phyloP scores from a whole-genome alignment of 92 coral and sea anemone genomes.

The Zoanthus gigantus region DNA sequence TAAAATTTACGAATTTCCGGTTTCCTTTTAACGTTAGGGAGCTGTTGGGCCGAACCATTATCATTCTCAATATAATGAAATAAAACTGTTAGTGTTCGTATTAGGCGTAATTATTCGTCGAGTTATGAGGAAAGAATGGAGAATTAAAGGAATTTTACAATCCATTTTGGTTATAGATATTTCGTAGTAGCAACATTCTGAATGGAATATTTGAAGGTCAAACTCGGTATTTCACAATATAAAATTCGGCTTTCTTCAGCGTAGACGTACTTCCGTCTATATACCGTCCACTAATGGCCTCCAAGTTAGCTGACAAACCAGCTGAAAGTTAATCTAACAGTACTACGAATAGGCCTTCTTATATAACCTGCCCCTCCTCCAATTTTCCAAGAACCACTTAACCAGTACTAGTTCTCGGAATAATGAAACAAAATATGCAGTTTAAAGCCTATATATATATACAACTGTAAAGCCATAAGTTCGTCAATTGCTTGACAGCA shows the following conservation, averaged over 20 bases:
- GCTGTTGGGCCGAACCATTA: too few relatives aligned
- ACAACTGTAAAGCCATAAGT: background rate
- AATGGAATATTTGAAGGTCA: background rate
- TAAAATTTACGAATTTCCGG: too few relatives aligned
- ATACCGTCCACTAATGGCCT: background rate
- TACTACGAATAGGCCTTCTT: background rate
- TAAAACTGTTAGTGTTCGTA: too few relatives aligned
- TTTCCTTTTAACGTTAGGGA: too few relatives aligned
- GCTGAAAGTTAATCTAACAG: background rate
- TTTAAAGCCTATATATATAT: background rate
- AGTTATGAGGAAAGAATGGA: too few relatives aligned
- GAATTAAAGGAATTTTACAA: too few relatives aligned
- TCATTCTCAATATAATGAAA: too few relatives aligned
- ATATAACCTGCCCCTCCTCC: background rate
- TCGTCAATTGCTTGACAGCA: background rate
- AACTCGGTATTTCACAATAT: background rate
- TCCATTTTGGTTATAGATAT: too few relatives aligned
- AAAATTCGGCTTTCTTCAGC: background rate
- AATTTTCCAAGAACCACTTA: background rate
- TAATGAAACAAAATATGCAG: background rate
- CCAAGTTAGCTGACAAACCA: background rate
- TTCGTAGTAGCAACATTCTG: background rate
- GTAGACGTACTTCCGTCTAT: background rate
- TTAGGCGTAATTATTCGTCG: too few relatives aligned
- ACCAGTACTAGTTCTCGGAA: background rate